Base-by-base conservation (phyloP, 2,797 vertebrate species). In the Poliocrania exsul region DNA sequence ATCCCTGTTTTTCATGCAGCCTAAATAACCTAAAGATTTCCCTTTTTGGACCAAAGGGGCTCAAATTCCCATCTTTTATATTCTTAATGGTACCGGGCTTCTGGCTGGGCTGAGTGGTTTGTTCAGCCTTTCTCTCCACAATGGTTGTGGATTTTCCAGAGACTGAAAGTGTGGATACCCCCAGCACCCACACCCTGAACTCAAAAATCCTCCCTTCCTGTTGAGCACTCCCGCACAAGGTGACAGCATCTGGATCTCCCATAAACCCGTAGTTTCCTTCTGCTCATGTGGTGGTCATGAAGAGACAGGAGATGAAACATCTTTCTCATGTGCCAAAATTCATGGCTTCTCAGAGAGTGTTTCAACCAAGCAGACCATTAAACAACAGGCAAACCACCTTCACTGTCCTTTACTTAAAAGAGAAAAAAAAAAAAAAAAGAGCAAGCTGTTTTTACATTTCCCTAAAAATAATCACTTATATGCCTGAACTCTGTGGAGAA, bases 391-490 rank as follows among this genome's bases (percentile, higher is more conserved):
- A 51, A 82, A 65, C 5, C 6, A 33, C 1, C 2, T 57, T 57
- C 3, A 5, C 16, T 21, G 23, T 61, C n/a, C 4, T 90, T 65
- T 46, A 24, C 53, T 21, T 49, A 40, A 75, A 72, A 75, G 6
- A 17, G 11, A 7, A 13, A 28, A 23, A 18, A 11, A 16, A 4
- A 9, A 37, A 35, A 19, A 37, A 29, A 13, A 13, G 13, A 42
- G 66, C 35, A 49, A 0, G 0, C 11, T 78, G 18, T 54, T 13
- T 8, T 70, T 62, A 64, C 0, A 0, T 14, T 70, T 86, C 38
- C n/a, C 35, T 69, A 62, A 37, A 69, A 31, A 69, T 35, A 21
- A 21, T 15, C 31, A 21, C 33, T 51, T 78, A 17, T 13, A 40
- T 26, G 19, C 17, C 49, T 1, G 1, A 42, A 35, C 4, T 47